A percentile compares a stretch with the other conserved stretches of the same genome.
Evolutionary conservation across 2,113 vertebrate species (phyloP).

Genomic region (Colaptes auratus): DNA sequence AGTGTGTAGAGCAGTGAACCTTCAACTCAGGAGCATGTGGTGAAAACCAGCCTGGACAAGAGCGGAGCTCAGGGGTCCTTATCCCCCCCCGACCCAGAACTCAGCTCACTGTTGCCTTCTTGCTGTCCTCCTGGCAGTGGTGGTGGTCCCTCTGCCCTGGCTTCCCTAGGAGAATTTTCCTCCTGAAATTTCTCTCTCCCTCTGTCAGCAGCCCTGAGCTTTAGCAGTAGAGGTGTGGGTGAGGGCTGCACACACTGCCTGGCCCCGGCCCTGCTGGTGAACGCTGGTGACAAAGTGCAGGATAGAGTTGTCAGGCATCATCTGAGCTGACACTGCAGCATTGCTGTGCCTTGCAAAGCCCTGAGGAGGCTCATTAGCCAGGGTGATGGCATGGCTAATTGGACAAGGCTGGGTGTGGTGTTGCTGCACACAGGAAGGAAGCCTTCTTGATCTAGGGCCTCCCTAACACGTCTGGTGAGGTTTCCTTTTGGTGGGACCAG

Average conservation of each 20-base stretch:
- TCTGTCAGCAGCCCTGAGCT: background rate
- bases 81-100: background rate
- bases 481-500: background rate
- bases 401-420: background rate
- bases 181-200: background rate
- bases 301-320: background rate
- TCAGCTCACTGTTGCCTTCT: background rate
- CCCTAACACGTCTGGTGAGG: background rate
- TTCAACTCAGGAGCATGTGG: background rate
- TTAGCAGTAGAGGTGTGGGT: background rate
- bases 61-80: background rate
- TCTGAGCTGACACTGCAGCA: background rate
- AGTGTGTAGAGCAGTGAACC: background rate
- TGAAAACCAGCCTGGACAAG: background rate
- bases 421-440: background rate
- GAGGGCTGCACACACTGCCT: background rate
- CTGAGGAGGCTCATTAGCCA: background rate
- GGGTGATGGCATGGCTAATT: background rate
- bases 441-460: background rate
- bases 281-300: background rate
- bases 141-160: background rate
- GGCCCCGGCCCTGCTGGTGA: background rate
- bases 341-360: background rate
- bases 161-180: background rate
- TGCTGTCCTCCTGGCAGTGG: background rate